These are phyloP conservation scores for Chlorops oryzae DNA, from an alignment of 1,140 invertebrate species.

Conservation along the genomic window DNA sequence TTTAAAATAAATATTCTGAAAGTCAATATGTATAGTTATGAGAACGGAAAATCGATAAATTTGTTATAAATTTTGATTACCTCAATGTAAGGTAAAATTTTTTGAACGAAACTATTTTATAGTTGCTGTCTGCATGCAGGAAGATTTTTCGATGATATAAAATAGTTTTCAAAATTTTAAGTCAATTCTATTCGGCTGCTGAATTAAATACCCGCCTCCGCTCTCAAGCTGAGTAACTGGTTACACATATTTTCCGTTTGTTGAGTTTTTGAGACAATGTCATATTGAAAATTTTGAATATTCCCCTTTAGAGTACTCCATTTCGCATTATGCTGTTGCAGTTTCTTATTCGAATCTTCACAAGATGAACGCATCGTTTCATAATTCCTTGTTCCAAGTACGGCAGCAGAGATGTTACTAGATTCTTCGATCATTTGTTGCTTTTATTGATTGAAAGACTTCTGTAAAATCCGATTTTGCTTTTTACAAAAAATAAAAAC, in stretches of 20 bases:
- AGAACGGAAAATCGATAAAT: too few species aligned
- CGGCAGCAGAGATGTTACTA: slow-evolving; percentile 65
- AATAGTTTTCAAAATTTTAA: background rate
- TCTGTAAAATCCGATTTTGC: slow-evolving; percentile 57
- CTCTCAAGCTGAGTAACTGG: slow-evolving; percentile 26
- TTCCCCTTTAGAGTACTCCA: slow-evolving; percentile 62
- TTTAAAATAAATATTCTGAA: too few species aligned
- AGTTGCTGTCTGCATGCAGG: slow-evolving; percentile 62
- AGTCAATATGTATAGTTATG: too few species aligned
- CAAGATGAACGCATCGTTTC: slow-evolving; percentile 54
- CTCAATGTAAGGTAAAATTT: too few species aligned
- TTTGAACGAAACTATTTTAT: slow-evolving; percentile 69
- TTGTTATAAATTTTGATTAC: too few species aligned
- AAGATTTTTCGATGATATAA: slow-evolving; percentile 58
- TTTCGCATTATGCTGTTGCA: slow-evolving; percentile 51
- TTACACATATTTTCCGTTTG: slow-evolving; percentile 22
- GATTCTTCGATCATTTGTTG: slow-evolving; percentile 58
- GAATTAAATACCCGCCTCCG: slow-evolving; percentile 22
- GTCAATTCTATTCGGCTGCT: background rate
- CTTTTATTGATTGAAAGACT: slow-evolving; percentile 57
- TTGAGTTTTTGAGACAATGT: slow-evolving; percentile 25
- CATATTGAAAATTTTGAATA: slow-evolving; percentile 49
- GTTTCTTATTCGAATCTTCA: slow-evolving; percentile 46
- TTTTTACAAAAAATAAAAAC: too few species aligned
- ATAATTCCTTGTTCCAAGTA: slow-evolving; percentile 68